Percentiles rank a stretch among this genome's conserved stretches.
Conservation (phyloP, 1,140 invertebrate species). For the Ericerus pela region DNA sequence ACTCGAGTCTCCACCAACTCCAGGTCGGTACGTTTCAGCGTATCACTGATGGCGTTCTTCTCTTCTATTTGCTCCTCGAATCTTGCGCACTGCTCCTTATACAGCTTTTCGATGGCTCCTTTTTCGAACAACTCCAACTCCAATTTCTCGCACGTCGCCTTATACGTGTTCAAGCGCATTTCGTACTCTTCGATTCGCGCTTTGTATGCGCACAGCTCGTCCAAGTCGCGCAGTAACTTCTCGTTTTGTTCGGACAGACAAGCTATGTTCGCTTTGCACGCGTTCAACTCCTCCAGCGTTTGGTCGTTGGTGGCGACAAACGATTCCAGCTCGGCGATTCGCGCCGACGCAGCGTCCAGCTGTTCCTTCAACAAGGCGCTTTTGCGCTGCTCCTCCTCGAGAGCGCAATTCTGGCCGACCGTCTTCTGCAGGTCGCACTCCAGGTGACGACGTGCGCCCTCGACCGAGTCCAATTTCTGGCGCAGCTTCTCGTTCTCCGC, state of each 20-base stretch:
- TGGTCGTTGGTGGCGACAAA: background rate
- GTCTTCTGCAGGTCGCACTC: background rate
- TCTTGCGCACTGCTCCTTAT: background rate
- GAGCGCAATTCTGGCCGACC: background rate
- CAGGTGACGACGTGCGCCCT: background rate
- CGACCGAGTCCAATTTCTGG: background rate
- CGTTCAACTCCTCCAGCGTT: background rate
- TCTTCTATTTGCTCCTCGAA: background rate
- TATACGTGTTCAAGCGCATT: background rate
- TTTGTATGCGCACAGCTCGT: background rate
- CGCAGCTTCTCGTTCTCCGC: background rate
- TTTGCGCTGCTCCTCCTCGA: background rate
- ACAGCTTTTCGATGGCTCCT: background rate
- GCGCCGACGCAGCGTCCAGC: background rate
- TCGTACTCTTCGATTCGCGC: background rate
- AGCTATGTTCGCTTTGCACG: background rate
- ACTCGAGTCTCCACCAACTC: background rate
- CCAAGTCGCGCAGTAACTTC: background rate
- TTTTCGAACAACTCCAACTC: background rate
- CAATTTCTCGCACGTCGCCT: background rate
- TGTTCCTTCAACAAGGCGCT: background rate
- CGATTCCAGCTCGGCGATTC: background rate
- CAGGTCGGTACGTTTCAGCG: background rate
- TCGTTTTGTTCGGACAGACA: background rate
- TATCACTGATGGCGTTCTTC: background rate